A percentile compares a stretch with the other conserved stretches of the same genome.
These are phyloP conservation scores for Neria commutata DNA, from an alignment of 2,888 invertebrate species.

Conservation along the genomic window DNA sequence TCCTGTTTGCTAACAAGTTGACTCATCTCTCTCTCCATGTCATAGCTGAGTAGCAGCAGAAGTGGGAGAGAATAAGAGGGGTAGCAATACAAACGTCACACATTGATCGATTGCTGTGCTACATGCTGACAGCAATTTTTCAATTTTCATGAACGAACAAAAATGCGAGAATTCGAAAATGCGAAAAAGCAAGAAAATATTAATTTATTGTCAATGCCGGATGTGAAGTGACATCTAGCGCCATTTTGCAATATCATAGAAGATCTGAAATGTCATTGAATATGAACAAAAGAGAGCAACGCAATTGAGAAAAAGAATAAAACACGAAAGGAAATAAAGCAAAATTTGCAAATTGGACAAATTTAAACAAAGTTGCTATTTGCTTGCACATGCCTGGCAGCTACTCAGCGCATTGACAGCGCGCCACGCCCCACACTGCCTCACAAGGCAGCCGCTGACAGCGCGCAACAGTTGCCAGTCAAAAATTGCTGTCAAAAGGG, in stretches of 20 bases:
- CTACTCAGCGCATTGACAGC: neutral
- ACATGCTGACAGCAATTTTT: neutral
- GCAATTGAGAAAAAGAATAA: neutral
- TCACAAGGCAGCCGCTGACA: too few species aligned
- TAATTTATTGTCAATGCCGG: neutral
- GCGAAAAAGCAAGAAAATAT: too few species aligned
- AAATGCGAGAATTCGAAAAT: too few species aligned
- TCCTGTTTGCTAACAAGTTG: neutral
- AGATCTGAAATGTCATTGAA: too few species aligned
- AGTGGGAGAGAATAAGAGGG: too few species aligned
- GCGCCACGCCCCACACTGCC: too few species aligned
- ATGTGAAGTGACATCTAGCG: neutral
- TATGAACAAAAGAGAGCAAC: too few species aligned
- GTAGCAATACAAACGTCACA: neutral
- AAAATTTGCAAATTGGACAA: neutral
- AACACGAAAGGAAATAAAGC: too few species aligned
- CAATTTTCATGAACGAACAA: neutral
- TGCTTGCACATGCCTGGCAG: neutral
- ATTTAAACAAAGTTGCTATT: neutral
- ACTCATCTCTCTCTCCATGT: neutral
- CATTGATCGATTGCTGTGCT: neutral
- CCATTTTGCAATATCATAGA: neutral
- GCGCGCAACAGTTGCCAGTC: too few species aligned
- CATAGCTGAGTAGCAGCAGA: too few species aligned
- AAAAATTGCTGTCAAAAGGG: too few species aligned